Evolutionary conservation across 1,140 invertebrate species (phyloP), one percentile per base, ranked within the genome.

Genomic region (Drosophila micromelanica): DNA sequence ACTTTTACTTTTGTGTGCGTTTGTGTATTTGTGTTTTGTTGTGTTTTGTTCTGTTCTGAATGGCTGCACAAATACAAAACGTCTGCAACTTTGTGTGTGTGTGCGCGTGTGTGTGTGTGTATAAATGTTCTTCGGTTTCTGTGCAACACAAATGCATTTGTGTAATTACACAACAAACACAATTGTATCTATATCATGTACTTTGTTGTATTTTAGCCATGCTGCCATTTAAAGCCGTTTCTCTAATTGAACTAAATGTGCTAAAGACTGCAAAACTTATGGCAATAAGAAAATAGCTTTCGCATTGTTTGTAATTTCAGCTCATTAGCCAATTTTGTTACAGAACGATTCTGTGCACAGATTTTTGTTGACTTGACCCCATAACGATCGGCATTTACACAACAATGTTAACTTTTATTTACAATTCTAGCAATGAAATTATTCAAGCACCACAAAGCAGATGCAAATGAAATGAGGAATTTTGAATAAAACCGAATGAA

Each of bases 1-100:
- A 49, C 61, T 54, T 30, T 54, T 56, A 35, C 32, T 30, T 65
- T 42, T 64, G 45, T 68, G 13, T 56, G 15, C 48, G 38, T 57
- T 13, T 51, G 43, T 49, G 38, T 60, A 40, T 52, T 68, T 81
- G 74, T 78, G 75, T 74, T 57, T 75, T 85, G 78, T 81, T 61
- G 65, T 62, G 76, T 72, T 72, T 72, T 72, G 62, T 72, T 72
- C 62, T 72, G 62, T 72, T 72, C 82, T 85, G 78, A 85, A 85
- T 85, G 81, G 82, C 82, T 85, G 64, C 82, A 87, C 82, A 85
- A 85, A 85, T 87, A 87, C 70, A 85, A 85, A 80, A 87, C 74
- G 78, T 86, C 78, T 78, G 70, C 55, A 70, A 60, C 42, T 46
- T 70, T 86, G 78, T 78, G 48, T 42, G 61, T 76, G 65, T 78